Percentiles rank a stretch among this genome's conserved stretches.
Conservation (phyloP, 92 coral and sea anemone genomes). For the Palythoa grandiflora region DNA sequence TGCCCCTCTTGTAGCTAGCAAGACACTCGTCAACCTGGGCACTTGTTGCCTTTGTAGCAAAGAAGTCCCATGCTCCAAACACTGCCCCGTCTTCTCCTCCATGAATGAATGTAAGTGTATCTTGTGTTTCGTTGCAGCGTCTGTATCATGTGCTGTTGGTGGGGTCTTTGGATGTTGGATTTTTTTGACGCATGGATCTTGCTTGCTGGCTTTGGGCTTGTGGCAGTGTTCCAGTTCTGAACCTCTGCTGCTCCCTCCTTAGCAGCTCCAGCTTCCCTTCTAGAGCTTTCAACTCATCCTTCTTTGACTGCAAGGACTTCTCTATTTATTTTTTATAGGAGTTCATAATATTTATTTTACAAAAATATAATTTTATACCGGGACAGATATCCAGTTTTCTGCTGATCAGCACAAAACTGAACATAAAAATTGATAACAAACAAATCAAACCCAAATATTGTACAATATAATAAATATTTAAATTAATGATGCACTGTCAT, state of each 20-base stretch:
- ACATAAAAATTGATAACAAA: neutral
- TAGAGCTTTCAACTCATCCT: conserved; percentile 8
- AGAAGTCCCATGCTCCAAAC: conserved; percentile 77
- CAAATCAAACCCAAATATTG: conserved; percentile 5
- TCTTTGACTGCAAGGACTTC: conserved; percentile 22
- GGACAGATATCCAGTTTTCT: conserved; percentile 5
- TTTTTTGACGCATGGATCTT: conserved; percentile 4
- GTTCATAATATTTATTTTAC: neutral
- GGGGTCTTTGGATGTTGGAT: neutral
- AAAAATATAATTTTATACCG: neutral
- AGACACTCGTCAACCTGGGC: conserved; percentile 57
- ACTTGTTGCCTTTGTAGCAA: conserved; percentile 55
- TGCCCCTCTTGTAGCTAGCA: conserved; percentile 64
- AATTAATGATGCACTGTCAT: neutral
- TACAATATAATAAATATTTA: conserved; percentile 5
- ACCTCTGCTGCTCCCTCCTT: conserved; percentile 1
- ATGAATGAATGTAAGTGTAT: conserved; percentile 56
- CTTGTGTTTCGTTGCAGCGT: conserved; percentile 1
- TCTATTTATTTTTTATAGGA: neutral
- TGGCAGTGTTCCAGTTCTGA: neutral
- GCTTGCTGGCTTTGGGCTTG: conserved; percentile 11
- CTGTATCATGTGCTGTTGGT: conserved; percentile 22
- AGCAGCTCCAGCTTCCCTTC: neutral
- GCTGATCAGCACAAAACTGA: conserved; percentile 14
- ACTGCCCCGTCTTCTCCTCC: conserved; percentile 70